phyloP scores from a whole-genome alignment of 2,888 invertebrate genomes.

The Conomelus anceps region DNA sequence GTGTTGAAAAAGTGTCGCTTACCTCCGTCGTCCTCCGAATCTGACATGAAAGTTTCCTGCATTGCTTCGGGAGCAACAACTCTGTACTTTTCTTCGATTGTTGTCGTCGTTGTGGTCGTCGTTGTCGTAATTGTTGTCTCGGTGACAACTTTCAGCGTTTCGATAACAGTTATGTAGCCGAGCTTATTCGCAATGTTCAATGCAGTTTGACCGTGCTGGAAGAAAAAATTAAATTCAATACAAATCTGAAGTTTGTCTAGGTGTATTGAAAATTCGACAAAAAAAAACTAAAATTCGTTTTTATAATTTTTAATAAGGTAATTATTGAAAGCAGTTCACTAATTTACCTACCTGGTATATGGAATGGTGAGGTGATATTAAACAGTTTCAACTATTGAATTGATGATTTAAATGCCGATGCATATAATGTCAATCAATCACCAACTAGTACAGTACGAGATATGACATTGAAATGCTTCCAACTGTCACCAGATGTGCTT shows the following conservation, averaged over 20 bases:
- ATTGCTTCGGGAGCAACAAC: slow-evolving; percentile 97
- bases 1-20: slow-evolving; percentile 40
- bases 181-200: slow-evolving; percentile 92
- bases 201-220: slow-evolving; percentile 92
- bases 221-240: slow-evolving; percentile 29
- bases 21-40: slow-evolving; percentile 98
- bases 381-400: too few relatives aligned
- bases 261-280: neutral
- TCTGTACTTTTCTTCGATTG: slow-evolving; percentile 90
- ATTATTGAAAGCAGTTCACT: too few relatives aligned
- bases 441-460: too few relatives aligned
- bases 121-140: slow-evolving; percentile 63
- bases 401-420: too few relatives aligned
- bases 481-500: too few relatives aligned
- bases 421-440: too few relatives aligned
- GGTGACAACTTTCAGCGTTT: slow-evolving; percentile 83
- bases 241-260: neutral
- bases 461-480: too few relatives aligned
- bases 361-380: too few relatives aligned
- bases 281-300: too few relatives aligned
- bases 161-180: slow-evolving; percentile 97
- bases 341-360: too few relatives aligned
- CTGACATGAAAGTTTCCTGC: slow-evolving; percentile 98
- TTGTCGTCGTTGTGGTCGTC: slow-evolving; percentile 53
- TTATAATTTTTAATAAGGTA: too few relatives aligned